Percentiles rank a stretch among this genome's conserved stretches.
Conservation (phyloP, 2,797 vertebrate genomes). For the Gorsachius magnificus region DNA sequence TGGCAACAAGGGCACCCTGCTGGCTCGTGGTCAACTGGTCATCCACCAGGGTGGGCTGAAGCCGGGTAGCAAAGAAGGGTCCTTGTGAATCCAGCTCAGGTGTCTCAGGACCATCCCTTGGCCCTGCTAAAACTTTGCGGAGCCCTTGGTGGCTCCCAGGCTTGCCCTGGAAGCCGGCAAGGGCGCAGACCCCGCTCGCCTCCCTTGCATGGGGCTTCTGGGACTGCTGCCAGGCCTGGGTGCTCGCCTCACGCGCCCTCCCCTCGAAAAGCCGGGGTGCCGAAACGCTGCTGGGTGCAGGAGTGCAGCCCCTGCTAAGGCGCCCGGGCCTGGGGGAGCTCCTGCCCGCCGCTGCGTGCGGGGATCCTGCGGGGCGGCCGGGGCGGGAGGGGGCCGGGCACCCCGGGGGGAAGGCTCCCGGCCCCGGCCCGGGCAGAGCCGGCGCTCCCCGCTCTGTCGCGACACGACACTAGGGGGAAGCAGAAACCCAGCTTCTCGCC, state of each 20-base stretch:
- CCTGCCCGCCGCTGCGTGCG: no score
- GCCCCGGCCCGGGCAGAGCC: no score
- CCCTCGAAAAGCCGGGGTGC: neutral
- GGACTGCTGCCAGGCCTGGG: neutral
- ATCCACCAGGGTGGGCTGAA: no score
- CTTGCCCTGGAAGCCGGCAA: neutral
- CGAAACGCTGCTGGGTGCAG: neutral
- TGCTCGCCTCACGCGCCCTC: no score
- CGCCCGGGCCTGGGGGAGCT: neutral
- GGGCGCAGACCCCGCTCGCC: accelerated
- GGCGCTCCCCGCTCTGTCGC: neutral
- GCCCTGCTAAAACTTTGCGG: neutral
- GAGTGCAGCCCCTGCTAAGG: no score
- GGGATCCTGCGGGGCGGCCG: no score
- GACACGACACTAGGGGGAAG: neutral
- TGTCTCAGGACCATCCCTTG: neutral
- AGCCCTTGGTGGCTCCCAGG: neutral
- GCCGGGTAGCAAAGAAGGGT: neutral
- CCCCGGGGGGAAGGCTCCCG: neutral
- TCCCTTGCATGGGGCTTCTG: accelerated
- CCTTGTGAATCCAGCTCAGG: accelerated
- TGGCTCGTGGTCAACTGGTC: no score
- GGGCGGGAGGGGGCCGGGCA: no score
- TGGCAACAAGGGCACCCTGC: no score
- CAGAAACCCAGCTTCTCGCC: neutral